Percentiles rank a stretch among this genome's conserved stretches.
phyloP scores from a whole-genome alignment of 2,113 vertebrate species.

The Anas platyrhynchos region DNA sequence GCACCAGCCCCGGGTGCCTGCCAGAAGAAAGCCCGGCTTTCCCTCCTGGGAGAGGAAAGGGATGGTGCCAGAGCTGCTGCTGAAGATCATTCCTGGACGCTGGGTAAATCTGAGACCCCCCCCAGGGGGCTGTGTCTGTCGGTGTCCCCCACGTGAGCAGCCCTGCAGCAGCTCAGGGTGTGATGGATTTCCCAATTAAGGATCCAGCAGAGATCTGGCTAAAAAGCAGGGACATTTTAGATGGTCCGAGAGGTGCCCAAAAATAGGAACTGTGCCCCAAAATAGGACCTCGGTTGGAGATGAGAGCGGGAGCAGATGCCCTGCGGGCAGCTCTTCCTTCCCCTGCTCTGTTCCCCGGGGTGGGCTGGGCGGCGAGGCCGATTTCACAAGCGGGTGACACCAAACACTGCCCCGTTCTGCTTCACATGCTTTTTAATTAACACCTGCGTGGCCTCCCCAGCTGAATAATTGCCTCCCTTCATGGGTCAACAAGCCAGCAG shows the following conservation, averaged over 20 bases:
- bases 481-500: slow-evolving; percentile 62
- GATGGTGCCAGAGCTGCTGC: not conserved
- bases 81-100: not conserved
- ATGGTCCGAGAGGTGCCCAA: not conserved
- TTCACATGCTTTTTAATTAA: slow-evolving; percentile 69
- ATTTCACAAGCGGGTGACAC: slow-evolving; percentile 54
- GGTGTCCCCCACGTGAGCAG: not conserved
- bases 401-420: slow-evolving; percentile 65
- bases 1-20: not conserved
- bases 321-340: not conserved
- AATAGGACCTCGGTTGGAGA: not conserved
- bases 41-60: not conserved
- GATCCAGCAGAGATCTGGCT: not conserved
- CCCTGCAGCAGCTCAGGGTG: not conserved
- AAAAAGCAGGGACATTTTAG: not conserved
- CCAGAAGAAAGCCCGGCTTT: not conserved
- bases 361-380: not conserved
- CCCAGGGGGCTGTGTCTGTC: not conserved
- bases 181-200: not conserved
- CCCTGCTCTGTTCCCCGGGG: not conserved
- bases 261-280: not conserved
- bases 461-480: slow-evolving; percentile 58
- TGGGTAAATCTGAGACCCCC: not conserved
- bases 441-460: slow-evolving; percentile 59
- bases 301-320: not conserved